Evolutionary conservation across 2,113 vertebrate genomes (phyloP), one percentile per base, ranked within the genome.

Genomic region (Strigops habroptila): DNA sequence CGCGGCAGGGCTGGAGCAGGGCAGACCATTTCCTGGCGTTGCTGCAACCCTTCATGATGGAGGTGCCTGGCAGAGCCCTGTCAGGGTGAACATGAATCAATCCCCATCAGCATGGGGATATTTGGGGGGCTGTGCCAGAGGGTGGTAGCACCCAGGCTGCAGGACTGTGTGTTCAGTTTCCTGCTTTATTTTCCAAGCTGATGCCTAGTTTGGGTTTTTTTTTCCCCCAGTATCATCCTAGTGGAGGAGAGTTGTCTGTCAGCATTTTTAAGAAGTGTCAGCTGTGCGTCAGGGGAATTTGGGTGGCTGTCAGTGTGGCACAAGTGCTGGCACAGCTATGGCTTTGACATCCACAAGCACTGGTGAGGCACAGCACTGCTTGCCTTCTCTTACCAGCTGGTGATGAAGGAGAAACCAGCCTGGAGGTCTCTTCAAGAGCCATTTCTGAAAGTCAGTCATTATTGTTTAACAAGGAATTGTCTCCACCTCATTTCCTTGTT

Each of bases 161-260:
- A 25, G 55, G 35, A 49, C 27, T 1, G 1, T 19, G 5, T 1
- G 15, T 52, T 88, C 0, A 0, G 8, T 51, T 82, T 73, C 59
- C 89, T 57, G 49, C n/a, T 84, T 57, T 69, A 9, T 91, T 94
- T 86, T 59, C 37, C 43, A 59, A 62, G 49, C 17, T 75, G 76
- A 14, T 4, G 1, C 18, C 4, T 48, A 5, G 12, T 73, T 81
- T 88, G n/a, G 37, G 39, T 5, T 11, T 37, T 5, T 37, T 30
- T 51, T 25, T 2, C 3, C 2, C 5, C 5, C 35, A 39, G 3
- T 27, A 23, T 71, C 9, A 1, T 85, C 41, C 23, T 28, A 14
- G 35, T 30, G 41, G 18, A 52, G 60, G 39, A 39, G 53, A n/a
- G 17, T 37, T 2, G 1, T 59, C 62, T 6, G 0, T 77, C 30